phyloP scores from a whole-genome alignment of 2,888 invertebrate genomes.

The Hemithea aestivaria region DNA sequence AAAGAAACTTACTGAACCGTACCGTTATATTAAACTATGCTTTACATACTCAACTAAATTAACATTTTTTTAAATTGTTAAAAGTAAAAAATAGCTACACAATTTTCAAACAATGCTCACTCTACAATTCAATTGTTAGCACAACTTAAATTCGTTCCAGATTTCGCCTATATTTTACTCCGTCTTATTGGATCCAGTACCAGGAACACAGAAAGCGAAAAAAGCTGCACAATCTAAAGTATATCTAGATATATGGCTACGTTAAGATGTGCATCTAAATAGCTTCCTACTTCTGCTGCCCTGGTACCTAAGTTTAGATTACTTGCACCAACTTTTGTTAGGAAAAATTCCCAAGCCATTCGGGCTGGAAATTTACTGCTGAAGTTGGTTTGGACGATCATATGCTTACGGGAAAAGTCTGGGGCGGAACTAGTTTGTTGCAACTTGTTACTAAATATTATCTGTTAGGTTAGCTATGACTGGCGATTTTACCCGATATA shows the following conservation, averaged over 20 bases:
- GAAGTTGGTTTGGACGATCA: slow-evolving; percentile 51
- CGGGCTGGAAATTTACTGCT: slow-evolving; percentile 67
- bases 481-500: too few species aligned
- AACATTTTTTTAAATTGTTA: too few species aligned
- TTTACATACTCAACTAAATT: too few species aligned
- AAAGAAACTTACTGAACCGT: too few species aligned
- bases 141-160: too few species aligned
- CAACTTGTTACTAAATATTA: too few species aligned
- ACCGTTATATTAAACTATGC: too few species aligned
- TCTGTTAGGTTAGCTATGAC: too few species aligned
- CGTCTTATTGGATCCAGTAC: slow-evolving; percentile 43
- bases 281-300: slow-evolving; percentile 74
- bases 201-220: slow-evolving; percentile 32
- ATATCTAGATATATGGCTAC: slow-evolving; percentile 74
- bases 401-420: slow-evolving; percentile 35
- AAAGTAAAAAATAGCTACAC: too few species aligned
- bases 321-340: slow-evolving; percentile 72
- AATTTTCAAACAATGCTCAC: too few species aligned
- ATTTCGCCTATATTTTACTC: slow-evolving; percentile 44
- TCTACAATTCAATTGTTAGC: too few species aligned
- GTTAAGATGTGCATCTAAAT: slow-evolving; percentile 80
- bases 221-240: too few species aligned
- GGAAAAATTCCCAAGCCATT: slow-evolving; percentile 65
- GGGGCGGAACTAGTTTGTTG: slow-evolving; percentile 30
- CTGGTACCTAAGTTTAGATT: slow-evolving; percentile 77